Evolutionary conservation across 2,113 vertebrate species (phyloP).

Genomic region (Barnardius zonarius): DNA sequence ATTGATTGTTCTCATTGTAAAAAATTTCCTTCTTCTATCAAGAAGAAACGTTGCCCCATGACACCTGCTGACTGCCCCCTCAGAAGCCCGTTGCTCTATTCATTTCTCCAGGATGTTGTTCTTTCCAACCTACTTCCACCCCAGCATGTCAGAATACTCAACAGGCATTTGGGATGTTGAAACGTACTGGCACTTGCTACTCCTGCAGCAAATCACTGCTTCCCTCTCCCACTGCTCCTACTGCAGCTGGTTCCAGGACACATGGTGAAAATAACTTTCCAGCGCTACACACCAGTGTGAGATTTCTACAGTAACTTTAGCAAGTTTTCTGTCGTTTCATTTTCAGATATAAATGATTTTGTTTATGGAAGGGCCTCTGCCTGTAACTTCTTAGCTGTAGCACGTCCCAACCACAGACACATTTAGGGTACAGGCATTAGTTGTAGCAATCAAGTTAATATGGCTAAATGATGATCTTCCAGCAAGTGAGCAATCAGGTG

Average conservation of each 20-base stretch:
- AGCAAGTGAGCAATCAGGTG: neutral
- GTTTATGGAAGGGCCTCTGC: neutral
- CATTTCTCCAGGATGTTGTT: neutral
- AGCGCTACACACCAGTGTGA: accelerated
- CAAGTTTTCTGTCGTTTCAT: neutral
- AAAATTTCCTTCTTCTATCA: neutral
- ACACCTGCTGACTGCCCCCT: neutral
- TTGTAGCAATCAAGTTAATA: neutral
- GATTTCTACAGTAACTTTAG: neutral
- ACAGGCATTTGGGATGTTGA: neutral
- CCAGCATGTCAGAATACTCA: neutral
- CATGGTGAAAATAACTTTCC: neutral
- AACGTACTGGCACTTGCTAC: neutral
- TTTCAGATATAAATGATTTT: neutral
- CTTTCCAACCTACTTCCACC: neutral
- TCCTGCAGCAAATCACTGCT: neutral
- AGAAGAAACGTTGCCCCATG: neutral
- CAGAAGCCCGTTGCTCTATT: neutral
- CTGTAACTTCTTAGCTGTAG: neutral
- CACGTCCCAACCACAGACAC: neutral
- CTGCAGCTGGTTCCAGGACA: neutral
- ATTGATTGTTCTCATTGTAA: neutral
- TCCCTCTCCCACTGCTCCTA: neutral
- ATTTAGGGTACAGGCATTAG: neutral
- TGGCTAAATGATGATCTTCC: neutral